A percentile compares a stretch with the other conserved stretches of the same genome.
phyloP scores from a whole-genome alignment of 2,888 invertebrate genomes.

The Thera obeliscata region DNA sequence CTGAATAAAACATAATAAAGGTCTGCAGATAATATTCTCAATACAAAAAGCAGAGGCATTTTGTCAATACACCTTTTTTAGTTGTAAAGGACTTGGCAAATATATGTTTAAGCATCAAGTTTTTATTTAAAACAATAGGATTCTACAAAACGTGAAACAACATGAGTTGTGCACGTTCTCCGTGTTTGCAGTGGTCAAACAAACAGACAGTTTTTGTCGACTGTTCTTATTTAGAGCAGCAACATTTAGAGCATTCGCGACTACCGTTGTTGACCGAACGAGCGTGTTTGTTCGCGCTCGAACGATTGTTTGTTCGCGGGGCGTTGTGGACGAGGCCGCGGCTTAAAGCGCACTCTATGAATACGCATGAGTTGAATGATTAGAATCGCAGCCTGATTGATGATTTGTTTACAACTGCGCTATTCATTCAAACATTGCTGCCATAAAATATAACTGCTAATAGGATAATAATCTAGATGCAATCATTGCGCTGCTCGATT shows the following conservation, averaged over 20 bases:
- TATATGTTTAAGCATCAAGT: neutral
- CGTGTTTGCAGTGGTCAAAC: neutral
- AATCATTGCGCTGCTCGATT: neutral
- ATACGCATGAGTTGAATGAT: constrained; percentile 39
- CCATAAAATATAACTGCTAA: constrained; percentile 8
- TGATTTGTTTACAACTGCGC: constrained; percentile 30
- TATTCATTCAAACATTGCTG: constrained; percentile 17
- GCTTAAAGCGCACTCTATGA: constrained; percentile 38
- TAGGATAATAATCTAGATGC: constrained; percentile 5
- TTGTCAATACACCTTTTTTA: too few relatives aligned
- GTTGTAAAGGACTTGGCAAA: too few relatives aligned
- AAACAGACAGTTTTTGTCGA: neutral
- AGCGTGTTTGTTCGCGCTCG: constrained; percentile 2
- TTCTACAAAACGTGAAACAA: neutral
- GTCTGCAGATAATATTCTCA: too few relatives aligned
- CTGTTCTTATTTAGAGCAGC: constrained; percentile 3
- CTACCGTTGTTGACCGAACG: constrained; percentile 1
- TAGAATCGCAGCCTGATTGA: constrained; percentile 39
- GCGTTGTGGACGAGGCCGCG: neutral
- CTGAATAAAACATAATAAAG: too few relatives aligned
- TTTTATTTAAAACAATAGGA: neutral
- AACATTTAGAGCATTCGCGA: constrained; percentile 1
- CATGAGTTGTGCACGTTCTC: neutral
- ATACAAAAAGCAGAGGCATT: too few relatives aligned
- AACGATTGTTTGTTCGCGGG: constrained; percentile 1